Percentiles rank a stretch among this genome's conserved stretches.
Conservation (phyloP, 2,113 vertebrate species). For the Prochilodus magdalenae region DNA sequence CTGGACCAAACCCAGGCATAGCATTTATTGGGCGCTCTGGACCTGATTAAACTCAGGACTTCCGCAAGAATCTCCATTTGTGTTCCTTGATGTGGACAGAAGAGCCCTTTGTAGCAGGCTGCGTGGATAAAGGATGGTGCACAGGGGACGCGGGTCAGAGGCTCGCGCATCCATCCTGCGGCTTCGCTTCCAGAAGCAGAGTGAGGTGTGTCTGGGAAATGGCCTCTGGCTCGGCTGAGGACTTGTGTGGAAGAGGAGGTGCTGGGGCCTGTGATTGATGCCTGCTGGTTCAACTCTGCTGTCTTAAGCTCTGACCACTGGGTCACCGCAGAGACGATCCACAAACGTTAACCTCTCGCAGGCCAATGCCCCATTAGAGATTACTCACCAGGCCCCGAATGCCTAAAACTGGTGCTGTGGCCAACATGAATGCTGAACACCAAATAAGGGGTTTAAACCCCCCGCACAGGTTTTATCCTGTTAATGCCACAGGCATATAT, state of each 20-base stretch:
- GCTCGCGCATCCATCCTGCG: slow-evolving; percentile 41
- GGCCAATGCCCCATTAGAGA: slow-evolving; percentile 11
- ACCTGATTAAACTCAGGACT: slow-evolving; percentile 6
- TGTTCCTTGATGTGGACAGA: slow-evolving; percentile 14
- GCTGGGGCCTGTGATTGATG: slow-evolving; percentile 45
- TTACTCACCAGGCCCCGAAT: slow-evolving; percentile 10
- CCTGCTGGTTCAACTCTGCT: slow-evolving; percentile 37
- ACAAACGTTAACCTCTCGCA: slow-evolving; percentile 38
- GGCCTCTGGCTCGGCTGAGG: slow-evolving; percentile 27
- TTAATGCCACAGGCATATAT: background rate
- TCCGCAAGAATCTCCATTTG: slow-evolving; percentile 30
- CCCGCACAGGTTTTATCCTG: too few relatives aligned
- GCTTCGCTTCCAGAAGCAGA: slow-evolving; percentile 23
- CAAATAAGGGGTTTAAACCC: too few relatives aligned
- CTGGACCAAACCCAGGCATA: background rate
- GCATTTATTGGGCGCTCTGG: background rate
- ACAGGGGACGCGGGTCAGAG: slow-evolving; percentile 34
- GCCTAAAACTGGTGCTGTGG: background rate
- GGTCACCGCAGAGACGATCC: slow-evolving; percentile 43
- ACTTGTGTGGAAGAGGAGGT: background rate
- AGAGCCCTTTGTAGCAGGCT: background rate
- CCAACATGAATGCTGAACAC: background rate
- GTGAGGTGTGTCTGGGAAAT: slow-evolving; percentile 41
- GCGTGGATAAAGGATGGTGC: slow-evolving; percentile 40
- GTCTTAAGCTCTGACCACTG: slow-evolving; percentile 38